Evolutionary conservation across 2,888 invertebrate species (phyloP).

Genomic region (Antitype chi): DNA sequence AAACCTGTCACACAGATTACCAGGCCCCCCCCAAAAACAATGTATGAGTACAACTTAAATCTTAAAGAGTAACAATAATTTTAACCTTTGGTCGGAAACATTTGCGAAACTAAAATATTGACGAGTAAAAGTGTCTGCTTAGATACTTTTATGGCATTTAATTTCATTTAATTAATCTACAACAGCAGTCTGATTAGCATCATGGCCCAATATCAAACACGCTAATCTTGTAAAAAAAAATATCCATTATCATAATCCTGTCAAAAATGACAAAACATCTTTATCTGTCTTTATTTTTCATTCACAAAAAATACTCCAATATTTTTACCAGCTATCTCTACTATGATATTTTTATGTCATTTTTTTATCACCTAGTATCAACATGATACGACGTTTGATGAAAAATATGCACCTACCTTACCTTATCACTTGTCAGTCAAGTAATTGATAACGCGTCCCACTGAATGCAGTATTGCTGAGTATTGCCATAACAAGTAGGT

Average conservation of each 20-base stretch:
- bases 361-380: slow-evolving; percentile 5
- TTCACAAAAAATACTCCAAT: slow-evolving; percentile 19
- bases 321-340: slow-evolving; percentile 12
- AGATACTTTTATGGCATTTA: too few species aligned
- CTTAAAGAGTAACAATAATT: too few species aligned
- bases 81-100: too few species aligned
- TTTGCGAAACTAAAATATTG: too few species aligned
- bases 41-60: too few species aligned
- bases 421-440: slow-evolving; percentile 30
- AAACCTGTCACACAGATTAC: too few species aligned
- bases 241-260: neutral
- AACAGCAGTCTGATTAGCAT: too few species aligned
- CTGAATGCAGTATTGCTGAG: slow-evolving; percentile 3
- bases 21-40: too few species aligned
- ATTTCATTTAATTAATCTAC: too few species aligned
- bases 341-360: slow-evolving; percentile 15
- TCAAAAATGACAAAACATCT: neutral
- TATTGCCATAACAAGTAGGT: neutral
- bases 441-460: slow-evolving; percentile 11
- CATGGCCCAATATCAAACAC: too few species aligned
- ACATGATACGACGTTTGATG: slow-evolving; percentile 3
- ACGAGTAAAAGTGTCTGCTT: too few species aligned
- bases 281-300: slow-evolving; percentile 14
- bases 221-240: neutral
- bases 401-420: neutral